Base-by-base conservation (phyloP, 2,113 vertebrate species). In the Ochotona curzoniae region DNA sequence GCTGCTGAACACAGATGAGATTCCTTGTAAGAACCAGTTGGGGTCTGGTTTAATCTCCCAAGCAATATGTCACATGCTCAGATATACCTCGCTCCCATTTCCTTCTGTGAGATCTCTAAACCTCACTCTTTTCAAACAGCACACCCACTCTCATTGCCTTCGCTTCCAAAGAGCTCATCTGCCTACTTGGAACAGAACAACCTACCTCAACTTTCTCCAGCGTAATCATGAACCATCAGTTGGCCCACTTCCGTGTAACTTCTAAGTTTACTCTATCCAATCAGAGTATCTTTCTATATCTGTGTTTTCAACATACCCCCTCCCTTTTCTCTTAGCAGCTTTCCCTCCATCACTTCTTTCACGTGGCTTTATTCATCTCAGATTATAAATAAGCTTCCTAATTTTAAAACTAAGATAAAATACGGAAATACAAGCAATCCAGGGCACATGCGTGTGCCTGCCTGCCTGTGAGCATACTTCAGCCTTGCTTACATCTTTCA, bases 391-490 rank as follows among this genome's bases (percentile, higher is more conserved):
- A n/a, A 49, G 18, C 60, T 64, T 74, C 49, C 30, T 49, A 93
- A 14, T 44, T 82, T 73, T 23, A 10, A 71, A 78, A 26, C 21
- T 66, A 54, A 57, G 20, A 54, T 38, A 44, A 44, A 44, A 63
- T 30, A 57, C 35, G 63, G 82, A 73, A 91, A 47, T 44, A 21
- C 93, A 89, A 86, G 85, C 86, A 64, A 83, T 54, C 87, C 28
- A 78, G 28, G 32, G 8, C 4, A 44, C 25, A 49, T 15, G 10
- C n/a, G 32, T 57, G 8, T 54, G 54, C 18, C 54, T 57, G 17
- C 17, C 14, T 17, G 54, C 54, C 4, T 57, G 54, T 57, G 54
- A 57, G 54, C 17, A 57, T 15, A 38, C 8, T 18, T 78, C 15
- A 30, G 12, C 17, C n/a, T 85, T 83, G 60, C 4, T 44, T 76